These are phyloP conservation scores for Denticeps clupeoides DNA, from an alignment of 2,797 vertebrate genomes.

Conservation along the genomic window DNA sequence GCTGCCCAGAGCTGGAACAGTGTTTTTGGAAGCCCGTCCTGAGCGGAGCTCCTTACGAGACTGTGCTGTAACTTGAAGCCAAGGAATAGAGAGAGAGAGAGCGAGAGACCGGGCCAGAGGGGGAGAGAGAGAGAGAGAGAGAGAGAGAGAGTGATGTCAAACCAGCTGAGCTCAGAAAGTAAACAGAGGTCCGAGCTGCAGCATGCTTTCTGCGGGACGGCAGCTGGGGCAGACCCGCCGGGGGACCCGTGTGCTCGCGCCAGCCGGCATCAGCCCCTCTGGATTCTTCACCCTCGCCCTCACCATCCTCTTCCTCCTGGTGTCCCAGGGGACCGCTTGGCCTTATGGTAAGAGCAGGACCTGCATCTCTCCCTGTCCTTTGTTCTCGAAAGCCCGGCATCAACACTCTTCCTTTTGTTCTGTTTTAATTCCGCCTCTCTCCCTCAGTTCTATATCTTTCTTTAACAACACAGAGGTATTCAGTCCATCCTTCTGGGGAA, in stretches of 20 bases:
- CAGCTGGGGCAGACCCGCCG: conserved; percentile 43
- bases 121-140: conserved; percentile 14
- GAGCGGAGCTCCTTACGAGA: conserved; percentile 43
- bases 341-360: conserved; percentile 55
- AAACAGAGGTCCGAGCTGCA: conserved; percentile 67
- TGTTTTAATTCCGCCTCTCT: no score
- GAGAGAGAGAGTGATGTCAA: conserved; percentile 59
- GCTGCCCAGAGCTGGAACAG: conserved; percentile 24
- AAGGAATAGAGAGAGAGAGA: conserved; percentile 18
- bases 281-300: conserved; percentile 34
- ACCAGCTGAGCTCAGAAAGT: conserved; percentile 69
- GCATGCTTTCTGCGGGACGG: conserved; percentile 59
- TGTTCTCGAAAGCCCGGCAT: conserved; percentile 49
- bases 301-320: conserved; percentile 44
- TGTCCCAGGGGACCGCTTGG: conserved; percentile 48
- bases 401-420: conserved; percentile 39
- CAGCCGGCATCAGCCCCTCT: conserved; percentile 28
- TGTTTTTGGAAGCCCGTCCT: conserved; percentile 8
- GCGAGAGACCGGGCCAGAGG: conserved; percentile 20
- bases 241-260: conserved; percentile 28
- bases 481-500: no score
- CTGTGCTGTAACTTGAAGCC: conserved; percentile 61
- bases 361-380: conserved; percentile 25
- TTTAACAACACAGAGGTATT: not conserved
- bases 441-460: not conserved